Percentiles rank a stretch among this genome's conserved stretches.
Evolutionary conservation across 2,113 vertebrate species (phyloP).

Genomic region (Labeo catla): DNA sequence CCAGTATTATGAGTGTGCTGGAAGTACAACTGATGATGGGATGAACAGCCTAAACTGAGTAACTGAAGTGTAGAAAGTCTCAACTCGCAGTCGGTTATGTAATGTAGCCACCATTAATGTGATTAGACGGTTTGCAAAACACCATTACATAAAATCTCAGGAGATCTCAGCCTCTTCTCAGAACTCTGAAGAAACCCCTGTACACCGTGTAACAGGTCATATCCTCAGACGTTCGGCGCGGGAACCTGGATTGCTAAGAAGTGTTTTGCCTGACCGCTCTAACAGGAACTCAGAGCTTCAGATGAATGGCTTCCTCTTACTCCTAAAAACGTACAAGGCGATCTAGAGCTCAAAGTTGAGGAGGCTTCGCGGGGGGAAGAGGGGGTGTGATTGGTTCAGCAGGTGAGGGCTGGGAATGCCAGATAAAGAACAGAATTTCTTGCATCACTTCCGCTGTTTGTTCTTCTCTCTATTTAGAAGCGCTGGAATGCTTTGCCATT

Average conservation of each 20-base stretch:
- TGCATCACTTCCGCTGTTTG: slow-evolving; percentile 61
- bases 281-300: slow-evolving; percentile 14
- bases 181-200: background rate
- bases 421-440: slow-evolving; percentile 58
- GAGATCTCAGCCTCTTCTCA: slow-evolving; percentile 1
- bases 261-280: background rate
- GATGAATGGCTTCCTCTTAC: slow-evolving; percentile 52
- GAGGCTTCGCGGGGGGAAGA: background rate
- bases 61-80: background rate
- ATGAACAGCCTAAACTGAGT: background rate
- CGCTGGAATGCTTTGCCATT: slow-evolving; percentile 51
- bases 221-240: background rate
- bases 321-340: slow-evolving; percentile 17
- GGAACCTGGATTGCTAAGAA: background rate
- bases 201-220: background rate
- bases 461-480: slow-evolving; percentile 54
- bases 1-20: background rate
- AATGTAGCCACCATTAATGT: background rate
- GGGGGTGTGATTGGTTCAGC: slow-evolving; percentile 56
- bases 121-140: background rate
- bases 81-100: background rate
- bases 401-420: slow-evolving; percentile 59
- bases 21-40: background rate
- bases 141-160: background rate
- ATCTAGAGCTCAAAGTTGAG: background rate